Evolutionary conservation across 2,113 vertebrate species (phyloP), one percentile per base, ranked within the genome.

Genomic region (Spea bombifrons): DNA sequence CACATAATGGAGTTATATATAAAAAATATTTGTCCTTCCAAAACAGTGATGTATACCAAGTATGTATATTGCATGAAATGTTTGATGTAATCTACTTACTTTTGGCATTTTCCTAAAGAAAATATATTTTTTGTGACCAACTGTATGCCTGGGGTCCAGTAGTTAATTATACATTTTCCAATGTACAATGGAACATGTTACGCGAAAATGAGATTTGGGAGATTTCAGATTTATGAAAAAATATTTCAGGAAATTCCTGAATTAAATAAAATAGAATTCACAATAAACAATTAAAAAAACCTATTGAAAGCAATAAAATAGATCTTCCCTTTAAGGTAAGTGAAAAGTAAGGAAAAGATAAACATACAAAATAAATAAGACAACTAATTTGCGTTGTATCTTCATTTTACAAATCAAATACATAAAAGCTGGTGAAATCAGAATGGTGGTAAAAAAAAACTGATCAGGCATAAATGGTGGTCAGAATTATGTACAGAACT

Each of bases 401-500:
- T 48, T 63, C 64, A 66, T 57, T 8, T 55, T 30, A 47, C n/a
- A 73, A 73, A 82, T 85, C 80, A 83, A 64, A 85, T 16, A 89
- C 81, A 86, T 65, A 82, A 84, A 71, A 66, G 85, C 89, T 88
- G 86, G 82, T 76, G 84, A 87, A 84, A 86, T 84, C 48, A 76
- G 81, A 81, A 87, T 82, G 73, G 80, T 86, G 87, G 86, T 89
- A 88, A 90, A 93, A 92, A 91, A 90, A 91, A 92, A 91, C 87
- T 91, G 91, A 90, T 86, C 82, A 87, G 87, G 88, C 76, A 65
- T 82, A 84, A 88, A 79, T 88, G 76, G 77, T 86, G 86, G 89
- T 85, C 84, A 86, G 83, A 87, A 88, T 88, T 86, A 86, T 88
- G 88, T 82, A 90, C 82, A 88, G 84, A 78, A 81, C 83, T 86